Evolutionary conservation across 2,888 invertebrate species (phyloP).

Genomic region (Epirrhoe alternata): DNA sequence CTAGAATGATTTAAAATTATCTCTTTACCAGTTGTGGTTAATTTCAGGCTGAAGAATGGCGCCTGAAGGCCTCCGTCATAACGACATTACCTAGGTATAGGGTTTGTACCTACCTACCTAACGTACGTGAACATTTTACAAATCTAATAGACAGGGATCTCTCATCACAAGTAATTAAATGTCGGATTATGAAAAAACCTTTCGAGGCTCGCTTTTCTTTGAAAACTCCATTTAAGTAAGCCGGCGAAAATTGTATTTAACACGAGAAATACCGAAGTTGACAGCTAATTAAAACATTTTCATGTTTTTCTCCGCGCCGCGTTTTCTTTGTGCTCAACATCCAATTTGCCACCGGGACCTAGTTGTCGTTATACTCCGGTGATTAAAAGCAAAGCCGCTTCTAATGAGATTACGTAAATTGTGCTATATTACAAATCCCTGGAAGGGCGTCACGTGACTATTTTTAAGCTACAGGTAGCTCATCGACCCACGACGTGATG

Average conservation of each 20-base stretch:
- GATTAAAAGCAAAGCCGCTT: constrained; percentile 12
- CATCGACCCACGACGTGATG: neutral
- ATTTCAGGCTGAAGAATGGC: too few relatives aligned
- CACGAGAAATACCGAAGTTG: constrained; percentile 27
- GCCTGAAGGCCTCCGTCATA: too few relatives aligned
- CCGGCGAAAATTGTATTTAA: constrained; percentile 48
- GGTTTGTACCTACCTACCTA: too few relatives aligned
- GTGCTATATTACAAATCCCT: neutral
- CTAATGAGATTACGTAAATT: constrained; percentile 12
- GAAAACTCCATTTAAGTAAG: constrained; percentile 37
- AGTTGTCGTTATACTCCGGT: neutral
- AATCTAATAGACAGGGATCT: too few relatives aligned
- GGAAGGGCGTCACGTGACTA: neutral
- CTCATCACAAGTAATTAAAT: neutral
- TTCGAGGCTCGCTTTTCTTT: neutral
- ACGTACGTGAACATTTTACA: too few relatives aligned
- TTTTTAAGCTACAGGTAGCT: neutral
- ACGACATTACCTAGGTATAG: too few relatives aligned
- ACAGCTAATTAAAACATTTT: constrained; percentile 45
- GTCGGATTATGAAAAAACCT: neutral
- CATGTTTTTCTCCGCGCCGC: constrained; percentile 30
- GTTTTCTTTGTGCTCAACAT: constrained; percentile 33
- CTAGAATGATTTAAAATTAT: too few relatives aligned
- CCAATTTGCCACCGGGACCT: constrained; percentile 23
- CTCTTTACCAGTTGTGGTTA: too few relatives aligned